Evolutionary conservation across 2,113 vertebrate genomes (phyloP), one percentile per base, ranked within the genome.

Genomic region (Genyomyrus donnyi): DNA sequence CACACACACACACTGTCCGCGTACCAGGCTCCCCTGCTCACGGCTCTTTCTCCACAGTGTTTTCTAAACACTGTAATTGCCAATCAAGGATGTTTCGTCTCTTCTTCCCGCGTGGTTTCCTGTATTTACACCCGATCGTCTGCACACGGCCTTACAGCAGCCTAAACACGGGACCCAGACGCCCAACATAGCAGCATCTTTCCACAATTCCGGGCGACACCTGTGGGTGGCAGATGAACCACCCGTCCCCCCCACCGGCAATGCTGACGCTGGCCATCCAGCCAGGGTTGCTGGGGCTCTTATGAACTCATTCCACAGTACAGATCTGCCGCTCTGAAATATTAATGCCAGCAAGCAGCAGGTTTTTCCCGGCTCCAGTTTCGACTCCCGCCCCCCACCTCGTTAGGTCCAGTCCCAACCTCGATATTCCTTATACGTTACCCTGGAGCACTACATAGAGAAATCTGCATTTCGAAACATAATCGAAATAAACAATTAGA

Each of bases 11-110:
- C 53, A 56, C n/a, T 45, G 52, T 58, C 9, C 52, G 19, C 10
- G 31, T 3, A 42, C 50, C 31, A 88, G 39, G 15, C 48, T 45
- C 56, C n/a, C 39, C 39, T 48, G 87, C 52, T 66, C 21, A 45
- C 21, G 15, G 31, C 27, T 53, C 19, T 48, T 11, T 90, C 11
- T 31, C 31, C 15, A 7, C 52, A 31, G 56, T 86, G n/a, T 90
- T 90, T 74, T 50, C n/a, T 90, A 86, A 90, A 88, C 87, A 74
- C 74, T 53, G 66, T 88, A 90, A 88, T 80, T 88, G 85, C 66
- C 85, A 88, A 77, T 90, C 89, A 90, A 56, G 85, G 66, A 66
- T 90, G 89, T 90, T 90, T 88, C 53, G 89, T 88, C 89, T 45
- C 35, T 8, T 24, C 0, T 50, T 46, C 31, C 58, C 7, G 13